Conservation (phyloP, 2,113 vertebrate genomes). For the Drymodes brunneopygia region DNA sequence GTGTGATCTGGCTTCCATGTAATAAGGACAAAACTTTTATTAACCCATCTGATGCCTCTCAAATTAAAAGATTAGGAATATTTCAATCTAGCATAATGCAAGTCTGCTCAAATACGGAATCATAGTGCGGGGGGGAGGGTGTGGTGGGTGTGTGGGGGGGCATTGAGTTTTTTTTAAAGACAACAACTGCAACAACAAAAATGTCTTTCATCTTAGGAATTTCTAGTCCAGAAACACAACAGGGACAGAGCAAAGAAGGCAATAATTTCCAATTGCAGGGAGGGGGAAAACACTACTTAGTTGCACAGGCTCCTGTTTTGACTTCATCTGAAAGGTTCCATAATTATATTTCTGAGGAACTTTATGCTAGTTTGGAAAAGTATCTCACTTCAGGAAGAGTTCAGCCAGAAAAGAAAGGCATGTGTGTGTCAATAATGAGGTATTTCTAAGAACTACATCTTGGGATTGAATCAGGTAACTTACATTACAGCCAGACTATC, state of each 20-base stretch:
- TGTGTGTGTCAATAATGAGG: not conserved
- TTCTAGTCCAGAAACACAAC: not conserved
- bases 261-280: not conserved
- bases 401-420: not conserved
- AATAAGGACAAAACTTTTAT: not conserved
- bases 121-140: rapidly evolving
- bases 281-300: not conserved
- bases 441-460: not conserved
- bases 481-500: not conserved
- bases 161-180: not conserved
- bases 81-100: not conserved
- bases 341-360: not conserved
- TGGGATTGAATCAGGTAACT: not conserved
- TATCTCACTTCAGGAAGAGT: not conserved
- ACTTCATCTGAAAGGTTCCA: not conserved
- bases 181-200: not conserved
- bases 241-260: not conserved
- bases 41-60: not conserved
- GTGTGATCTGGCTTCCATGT: not conserved
- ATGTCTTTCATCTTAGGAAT: not conserved
- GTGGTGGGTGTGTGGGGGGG: no score
- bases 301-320: not conserved
- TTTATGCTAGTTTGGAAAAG: not conserved
- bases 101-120: not conserved
- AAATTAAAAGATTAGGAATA: not conserved